phyloP scores from a whole-genome alignment of 92 coral and sea anemone genomes.

The Bergia puertoricense region DNA sequence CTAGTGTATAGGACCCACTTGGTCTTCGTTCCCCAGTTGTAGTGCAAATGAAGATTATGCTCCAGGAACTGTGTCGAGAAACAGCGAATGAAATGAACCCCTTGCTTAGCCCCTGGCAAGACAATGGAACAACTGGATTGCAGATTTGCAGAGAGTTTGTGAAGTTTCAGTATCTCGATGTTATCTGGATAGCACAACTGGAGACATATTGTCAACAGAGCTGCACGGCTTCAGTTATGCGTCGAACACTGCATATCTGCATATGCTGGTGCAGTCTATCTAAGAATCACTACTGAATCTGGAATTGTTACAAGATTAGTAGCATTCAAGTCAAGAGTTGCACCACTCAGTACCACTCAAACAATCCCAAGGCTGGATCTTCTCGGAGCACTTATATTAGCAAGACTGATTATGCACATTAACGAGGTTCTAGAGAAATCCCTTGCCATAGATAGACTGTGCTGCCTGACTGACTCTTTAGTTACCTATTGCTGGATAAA shows the following conservation, averaged over 20 bases:
- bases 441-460: slow-evolving; percentile 32
- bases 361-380: slow-evolving; percentile 25
- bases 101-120: too few relatives aligned
- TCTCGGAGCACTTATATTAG: slow-evolving; percentile 35
- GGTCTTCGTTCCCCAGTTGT: slow-evolving; percentile 47
- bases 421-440: slow-evolving; percentile 41
- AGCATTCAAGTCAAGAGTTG: too few relatives aligned
- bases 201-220: slow-evolving; percentile 34
- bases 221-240: slow-evolving; percentile 51
- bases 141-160: neutral
- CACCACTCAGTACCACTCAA: too few relatives aligned
- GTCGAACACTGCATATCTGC: slow-evolving; percentile 44
- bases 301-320: slow-evolving; percentile 20
- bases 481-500: slow-evolving; percentile 56
- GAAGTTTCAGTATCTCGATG: slow-evolving; percentile 6
- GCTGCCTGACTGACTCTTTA: slow-evolving; percentile 64
- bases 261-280: slow-evolving; percentile 48
- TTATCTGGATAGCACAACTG: slow-evolving; percentile 22
- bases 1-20: slow-evolving; percentile 48
- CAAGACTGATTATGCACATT: slow-evolving; percentile 21
- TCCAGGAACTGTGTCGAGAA: slow-evolving; percentile 35
- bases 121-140: neutral
- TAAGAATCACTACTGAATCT: slow-evolving; percentile 30
- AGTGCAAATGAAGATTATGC: slow-evolving; percentile 44
- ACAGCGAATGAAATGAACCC: too few relatives aligned